Base-by-base conservation (phyloP, 2,888 invertebrate genomes). In the Operophtera brumata region DNA sequence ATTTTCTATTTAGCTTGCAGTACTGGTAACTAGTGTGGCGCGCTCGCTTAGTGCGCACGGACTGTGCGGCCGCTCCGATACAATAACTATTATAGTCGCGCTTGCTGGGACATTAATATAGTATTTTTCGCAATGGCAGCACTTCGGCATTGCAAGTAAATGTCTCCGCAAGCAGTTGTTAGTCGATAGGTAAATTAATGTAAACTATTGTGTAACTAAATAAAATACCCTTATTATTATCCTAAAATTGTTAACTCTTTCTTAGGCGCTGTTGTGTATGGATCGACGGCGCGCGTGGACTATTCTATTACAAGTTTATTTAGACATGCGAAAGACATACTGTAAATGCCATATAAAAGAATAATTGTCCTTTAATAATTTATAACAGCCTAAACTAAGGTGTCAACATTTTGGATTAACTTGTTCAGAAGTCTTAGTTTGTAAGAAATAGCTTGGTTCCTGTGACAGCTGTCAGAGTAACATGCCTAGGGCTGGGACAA, bases 191-290 rank as follows among this genome's bases (percentile, higher is more conserved):
- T 77, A 66, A 75, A 73, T 65, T 78, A 78, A 78, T 73, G 80
- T 75, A 84, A 82, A 80, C 75, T 77, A 75, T 66, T 68, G 69
- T 81, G 78, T 84, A 83, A 80, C 76, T 80, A 65, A 63, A n/a
- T 30, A 30, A n/a, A 74, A 75, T 82, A 81, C 77, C 79, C 74
- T 73, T 82, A 77, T 84, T 86, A 82, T 80, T 82, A 85, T 85
- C 80, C 78, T 84, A 82, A 80, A 73, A 81, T 88, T 90, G 90
- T 90, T 90, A 89, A 83, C 88, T 90, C 88, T 88, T 90, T 89
- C 87, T 86, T 90, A 90, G 90, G 87, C 84, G 85, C 86, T 86
- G 89, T 89, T 90, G 87, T 85, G 81, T 80, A 77, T 65, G 78
- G 79, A 70, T 81, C 77, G 74, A 64, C 73, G 80, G 73, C 64